Evolutionary conservation across 2,113 vertebrate species (phyloP).

Genomic region (Elaphurus davidianus): DNA sequence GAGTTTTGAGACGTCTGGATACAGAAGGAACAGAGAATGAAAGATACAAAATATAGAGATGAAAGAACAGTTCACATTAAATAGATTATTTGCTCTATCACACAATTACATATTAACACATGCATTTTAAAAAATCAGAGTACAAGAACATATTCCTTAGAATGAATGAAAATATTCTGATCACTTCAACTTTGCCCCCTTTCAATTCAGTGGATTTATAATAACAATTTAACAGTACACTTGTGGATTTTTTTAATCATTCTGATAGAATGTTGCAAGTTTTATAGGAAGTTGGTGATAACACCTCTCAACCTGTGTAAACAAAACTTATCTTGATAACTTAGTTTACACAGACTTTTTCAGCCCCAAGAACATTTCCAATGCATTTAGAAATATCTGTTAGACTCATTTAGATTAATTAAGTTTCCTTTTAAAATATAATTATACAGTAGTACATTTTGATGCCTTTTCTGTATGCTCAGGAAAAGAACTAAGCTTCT

Average conservation of each 20-base stretch:
- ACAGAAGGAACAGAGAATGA: background rate
- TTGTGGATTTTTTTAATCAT: background rate
- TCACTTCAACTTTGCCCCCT: background rate
- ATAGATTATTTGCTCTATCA: background rate
- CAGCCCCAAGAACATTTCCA: background rate
- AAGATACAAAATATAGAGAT: background rate
- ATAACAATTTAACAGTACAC: background rate
- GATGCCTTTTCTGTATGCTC: background rate
- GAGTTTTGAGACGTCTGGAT: background rate
- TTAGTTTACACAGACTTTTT: background rate
- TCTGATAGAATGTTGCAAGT: background rate
- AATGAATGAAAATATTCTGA: background rate
- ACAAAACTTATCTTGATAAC: background rate
- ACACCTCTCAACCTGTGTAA: background rate
- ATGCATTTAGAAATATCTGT: background rate
- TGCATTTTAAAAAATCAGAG: background rate
- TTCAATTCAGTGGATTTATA: background rate
- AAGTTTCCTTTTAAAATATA: background rate
- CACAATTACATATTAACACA: background rate
- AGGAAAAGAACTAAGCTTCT: background rate
- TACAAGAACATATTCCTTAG: background rate
- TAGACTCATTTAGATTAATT: background rate
- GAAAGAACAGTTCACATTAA: background rate
- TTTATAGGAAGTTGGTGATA: background rate
- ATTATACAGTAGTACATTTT: background rate